Evolutionary conservation across 2,113 vertebrate species (phyloP).

Genomic region (Cynoglossus semilaevis): DNA sequence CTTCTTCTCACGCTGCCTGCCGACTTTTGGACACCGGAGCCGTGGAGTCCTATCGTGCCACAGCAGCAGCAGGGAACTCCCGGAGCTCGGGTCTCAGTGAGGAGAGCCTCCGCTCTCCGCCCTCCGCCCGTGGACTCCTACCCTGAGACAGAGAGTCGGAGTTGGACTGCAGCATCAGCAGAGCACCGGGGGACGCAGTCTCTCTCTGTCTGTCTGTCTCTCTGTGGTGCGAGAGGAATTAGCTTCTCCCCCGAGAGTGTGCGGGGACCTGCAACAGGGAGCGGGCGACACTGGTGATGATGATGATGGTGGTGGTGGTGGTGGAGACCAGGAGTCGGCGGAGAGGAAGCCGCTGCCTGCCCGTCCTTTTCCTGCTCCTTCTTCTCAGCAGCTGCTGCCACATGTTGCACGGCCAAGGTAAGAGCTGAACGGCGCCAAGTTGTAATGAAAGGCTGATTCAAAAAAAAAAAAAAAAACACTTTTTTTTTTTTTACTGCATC

Average conservation of each 20-base stretch:
- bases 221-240: constrained; percentile 39
- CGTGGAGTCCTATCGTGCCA: constrained; percentile 5
- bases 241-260: constrained; percentile 19
- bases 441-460: background rate
- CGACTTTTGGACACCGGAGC: constrained; percentile 34
- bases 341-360: constrained; percentile 31
- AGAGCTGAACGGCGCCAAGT: constrained; percentile 17
- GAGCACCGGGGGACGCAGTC: constrained; percentile 20
- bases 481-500: too few relatives aligned
- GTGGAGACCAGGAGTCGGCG: constrained; percentile 23
- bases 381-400: constrained; percentile 62
- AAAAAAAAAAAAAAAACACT: too few relatives aligned
- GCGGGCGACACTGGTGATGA: background rate
- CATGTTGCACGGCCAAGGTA: constrained; percentile 78
- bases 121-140: constrained; percentile 17
- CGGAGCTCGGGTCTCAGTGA: constrained; percentile 13
- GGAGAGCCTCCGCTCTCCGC: background rate
- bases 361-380: constrained; percentile 51
- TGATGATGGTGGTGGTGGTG: constrained; percentile 18
- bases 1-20: constrained; percentile 4
- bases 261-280: constrained; percentile 21
- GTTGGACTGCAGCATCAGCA: background rate
- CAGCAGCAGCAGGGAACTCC: constrained; percentile 26
- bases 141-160: constrained; percentile 16
- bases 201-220: too few relatives aligned